A percentile compares a stretch with the other conserved stretches of the same genome.
Conservation (phyloP, 2,888 invertebrate genomes). For the Rhamphomyia laevipes region DNA sequence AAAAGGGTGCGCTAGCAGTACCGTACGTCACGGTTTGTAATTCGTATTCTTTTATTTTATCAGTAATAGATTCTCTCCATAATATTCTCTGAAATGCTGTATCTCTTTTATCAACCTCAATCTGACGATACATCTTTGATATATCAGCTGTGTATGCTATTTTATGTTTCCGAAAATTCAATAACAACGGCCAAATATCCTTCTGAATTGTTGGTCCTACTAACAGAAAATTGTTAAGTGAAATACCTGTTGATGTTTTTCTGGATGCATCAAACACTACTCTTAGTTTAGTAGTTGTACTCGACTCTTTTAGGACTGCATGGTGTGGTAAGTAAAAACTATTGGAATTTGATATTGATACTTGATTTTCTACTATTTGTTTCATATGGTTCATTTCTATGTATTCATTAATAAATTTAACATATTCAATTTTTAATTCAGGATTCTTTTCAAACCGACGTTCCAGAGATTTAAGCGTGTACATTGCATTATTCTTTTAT, state of each 20-base stretch:
- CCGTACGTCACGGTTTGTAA: too few relatives aligned
- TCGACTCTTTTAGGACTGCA: too few relatives aligned
- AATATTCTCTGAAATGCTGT: neutral
- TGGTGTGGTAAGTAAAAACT: too few relatives aligned
- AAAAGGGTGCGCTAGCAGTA: neutral
- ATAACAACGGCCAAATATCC: neutral
- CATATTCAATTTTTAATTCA: too few relatives aligned
- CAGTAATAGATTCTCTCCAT: neutral
- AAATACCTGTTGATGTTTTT: neutral
- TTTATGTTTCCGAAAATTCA: neutral
- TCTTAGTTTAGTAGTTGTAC: neutral
- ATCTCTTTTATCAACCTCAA: neutral
- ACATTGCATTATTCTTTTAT: too few relatives aligned
- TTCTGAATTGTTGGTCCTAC: neutral
- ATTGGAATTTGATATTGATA: too few relatives aligned
- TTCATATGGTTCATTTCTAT: too few relatives aligned
- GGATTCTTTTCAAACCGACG: too few relatives aligned
- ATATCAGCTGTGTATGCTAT: neutral
- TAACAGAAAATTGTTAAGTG: neutral
- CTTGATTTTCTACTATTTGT: too few relatives aligned
- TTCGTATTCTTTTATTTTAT: neutral
- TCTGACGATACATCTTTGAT: neutral
- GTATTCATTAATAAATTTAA: too few relatives aligned
- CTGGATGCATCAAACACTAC: neutral
- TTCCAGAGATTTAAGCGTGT: too few relatives aligned